Conservation (phyloP, 2,113 vertebrate genomes). For the Columba livia region DNA sequence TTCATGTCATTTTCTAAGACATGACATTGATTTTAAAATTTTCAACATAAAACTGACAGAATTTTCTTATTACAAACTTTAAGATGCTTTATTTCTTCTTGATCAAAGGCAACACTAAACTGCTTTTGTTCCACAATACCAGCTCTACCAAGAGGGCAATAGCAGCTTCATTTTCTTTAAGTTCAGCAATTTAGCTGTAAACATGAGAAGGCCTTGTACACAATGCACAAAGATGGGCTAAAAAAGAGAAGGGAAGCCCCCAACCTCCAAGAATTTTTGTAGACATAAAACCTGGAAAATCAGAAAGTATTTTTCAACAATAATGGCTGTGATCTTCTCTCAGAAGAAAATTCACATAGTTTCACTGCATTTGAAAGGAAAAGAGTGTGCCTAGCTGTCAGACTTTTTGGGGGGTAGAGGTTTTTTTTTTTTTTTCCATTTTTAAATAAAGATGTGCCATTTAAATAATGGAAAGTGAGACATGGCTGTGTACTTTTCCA, state of each 20-base stretch:
- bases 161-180: neutral
- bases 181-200: neutral
- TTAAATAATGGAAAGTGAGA: neutral
- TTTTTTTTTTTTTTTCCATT: neutral
- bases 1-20: neutral
- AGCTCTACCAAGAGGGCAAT: neutral
- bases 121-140: neutral
- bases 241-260: neutral
- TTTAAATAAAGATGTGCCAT: neutral
- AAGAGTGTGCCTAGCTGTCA: neutral
- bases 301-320: neutral
- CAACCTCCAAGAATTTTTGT: neutral
- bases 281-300: neutral
- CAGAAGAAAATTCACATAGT: neutral
- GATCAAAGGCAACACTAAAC: neutral
- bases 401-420: neutral
- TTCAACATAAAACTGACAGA: neutral
- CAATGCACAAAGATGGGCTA: neutral
- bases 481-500: neutral
- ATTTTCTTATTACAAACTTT: neutral
- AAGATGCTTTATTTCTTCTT: neutral
- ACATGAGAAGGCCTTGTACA: neutral
- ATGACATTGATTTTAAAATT: neutral
- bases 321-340: neutral
- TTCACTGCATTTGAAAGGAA: neutral